Conservation (phyloP, 1,140 invertebrate genomes). For the Cydia pomonella region DNA sequence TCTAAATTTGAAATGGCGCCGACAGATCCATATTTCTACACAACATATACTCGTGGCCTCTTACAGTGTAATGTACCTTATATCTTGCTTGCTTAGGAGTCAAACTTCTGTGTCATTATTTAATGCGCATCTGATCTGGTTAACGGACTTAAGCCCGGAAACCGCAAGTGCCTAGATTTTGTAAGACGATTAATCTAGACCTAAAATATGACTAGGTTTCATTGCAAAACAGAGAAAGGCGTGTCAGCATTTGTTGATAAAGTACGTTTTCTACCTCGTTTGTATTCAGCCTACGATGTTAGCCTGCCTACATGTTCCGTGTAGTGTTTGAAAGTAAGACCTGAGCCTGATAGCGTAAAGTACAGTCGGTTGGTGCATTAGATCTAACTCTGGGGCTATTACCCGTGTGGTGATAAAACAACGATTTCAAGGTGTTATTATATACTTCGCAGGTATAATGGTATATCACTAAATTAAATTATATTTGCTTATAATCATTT, state of each 20-base stretch:
- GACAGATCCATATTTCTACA: no score
- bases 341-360: background rate
- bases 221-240: slow-evolving; percentile 15
- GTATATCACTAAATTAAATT: no score
- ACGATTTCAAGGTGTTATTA: no score
- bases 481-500: no score
- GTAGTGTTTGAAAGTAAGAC: slow-evolving; percentile 19
- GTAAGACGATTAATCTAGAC: slow-evolving; percentile 11
- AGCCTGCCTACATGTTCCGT: background rate
- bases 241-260: background rate
- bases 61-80: no score
- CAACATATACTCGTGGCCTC: no score
- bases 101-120: background rate
- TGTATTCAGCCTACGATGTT: background rate
- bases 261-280: slow-evolving; percentile 6
- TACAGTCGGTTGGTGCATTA: background rate
- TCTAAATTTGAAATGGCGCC: no score
- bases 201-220: slow-evolving; percentile 16
- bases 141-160: background rate
- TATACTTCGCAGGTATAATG: no score
- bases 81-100: background rate
- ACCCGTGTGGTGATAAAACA: no score
- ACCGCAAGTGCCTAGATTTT: background rate
- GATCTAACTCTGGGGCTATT: no score
- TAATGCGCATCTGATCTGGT: background rate